Conservation (phyloP, 2,888 invertebrate species). For the Apantesis nais region DNA sequence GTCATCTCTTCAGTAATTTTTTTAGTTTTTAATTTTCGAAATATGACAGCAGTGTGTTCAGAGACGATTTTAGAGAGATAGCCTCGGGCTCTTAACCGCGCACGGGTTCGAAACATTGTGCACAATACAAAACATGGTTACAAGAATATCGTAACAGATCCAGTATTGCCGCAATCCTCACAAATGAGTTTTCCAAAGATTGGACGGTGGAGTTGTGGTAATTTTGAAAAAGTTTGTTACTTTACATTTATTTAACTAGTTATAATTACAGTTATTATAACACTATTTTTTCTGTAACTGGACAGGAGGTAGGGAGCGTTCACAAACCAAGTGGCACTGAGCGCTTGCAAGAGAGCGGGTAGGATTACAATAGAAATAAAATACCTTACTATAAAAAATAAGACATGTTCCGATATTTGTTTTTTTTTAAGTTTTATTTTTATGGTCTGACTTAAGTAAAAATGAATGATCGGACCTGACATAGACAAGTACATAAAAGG, state of each 20-base stretch:
- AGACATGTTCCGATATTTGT: not conserved
- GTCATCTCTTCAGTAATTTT: constrained; percentile 9
- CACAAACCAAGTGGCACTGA: not conserved
- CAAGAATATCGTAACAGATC: not conserved
- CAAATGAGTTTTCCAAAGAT: constrained; percentile 23
- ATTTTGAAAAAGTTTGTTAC: constrained; percentile 29
- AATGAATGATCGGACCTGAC: not conserved
- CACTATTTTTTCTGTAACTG: constrained; percentile 34
- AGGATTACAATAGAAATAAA: no score
- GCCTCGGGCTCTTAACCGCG: not conserved
- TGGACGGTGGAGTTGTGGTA: constrained; percentile 44
- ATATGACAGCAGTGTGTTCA: constrained; percentile 43
- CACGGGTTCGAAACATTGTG: not conserved
- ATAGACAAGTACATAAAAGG: not conserved
- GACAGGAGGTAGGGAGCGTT: constrained; percentile 39
- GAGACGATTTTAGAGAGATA: not conserved
- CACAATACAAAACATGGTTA: not conserved
- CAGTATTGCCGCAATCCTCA: constrained; percentile 22
- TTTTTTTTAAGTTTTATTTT: not conserved
- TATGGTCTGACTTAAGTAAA: not conserved
- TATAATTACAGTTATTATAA: constrained; percentile 34
- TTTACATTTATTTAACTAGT: constrained; percentile 40
- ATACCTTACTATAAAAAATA: not conserved
- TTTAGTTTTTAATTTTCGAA: not conserved
- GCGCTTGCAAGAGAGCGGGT: not conserved